Percentiles rank a stretch among this genome's conserved stretches.
These are phyloP conservation scores for Theristicus caerulescens DNA, from an alignment of 2,113 vertebrate species.

Conservation along the genomic window DNA sequence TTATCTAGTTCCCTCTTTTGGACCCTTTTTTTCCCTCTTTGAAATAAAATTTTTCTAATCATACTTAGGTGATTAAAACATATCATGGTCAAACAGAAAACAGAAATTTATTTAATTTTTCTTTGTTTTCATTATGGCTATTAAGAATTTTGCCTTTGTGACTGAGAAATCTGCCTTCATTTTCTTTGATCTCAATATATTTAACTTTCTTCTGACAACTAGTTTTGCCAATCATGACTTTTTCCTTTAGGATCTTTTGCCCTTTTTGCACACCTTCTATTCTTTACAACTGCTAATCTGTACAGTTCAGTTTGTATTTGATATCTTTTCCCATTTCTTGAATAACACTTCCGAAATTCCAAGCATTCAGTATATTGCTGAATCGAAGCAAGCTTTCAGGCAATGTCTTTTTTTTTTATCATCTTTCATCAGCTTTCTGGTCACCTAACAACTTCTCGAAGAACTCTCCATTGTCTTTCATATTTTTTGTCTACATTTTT, in stretches of 20 bases:
- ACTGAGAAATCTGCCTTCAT: background rate
- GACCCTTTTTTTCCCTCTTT: background rate
- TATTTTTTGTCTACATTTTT: background rate
- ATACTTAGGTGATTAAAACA: background rate
- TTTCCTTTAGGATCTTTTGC: background rate
- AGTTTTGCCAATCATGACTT: background rate
- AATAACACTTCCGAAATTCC: background rate
- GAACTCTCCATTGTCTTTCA: background rate
- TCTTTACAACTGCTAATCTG: background rate
- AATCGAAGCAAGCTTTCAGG: background rate
- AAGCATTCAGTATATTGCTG: background rate
- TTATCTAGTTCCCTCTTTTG: background rate
- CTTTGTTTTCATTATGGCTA: background rate
- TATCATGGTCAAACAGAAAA: background rate
- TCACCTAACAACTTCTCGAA: background rate
- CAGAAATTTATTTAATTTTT: background rate
- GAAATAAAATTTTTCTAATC: background rate
- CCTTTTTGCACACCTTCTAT: background rate
- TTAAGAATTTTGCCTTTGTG: background rate
- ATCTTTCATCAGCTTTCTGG: background rate
- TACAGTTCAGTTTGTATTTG: background rate
- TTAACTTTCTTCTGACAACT: background rate
- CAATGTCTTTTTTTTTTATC: background rate
- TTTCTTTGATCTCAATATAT: background rate
- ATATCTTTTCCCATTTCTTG: background rate